These are phyloP conservation scores for Lycophotia porphyrea DNA, from an alignment of 2,888 invertebrate genomes.

Conservation along the genomic window DNA sequence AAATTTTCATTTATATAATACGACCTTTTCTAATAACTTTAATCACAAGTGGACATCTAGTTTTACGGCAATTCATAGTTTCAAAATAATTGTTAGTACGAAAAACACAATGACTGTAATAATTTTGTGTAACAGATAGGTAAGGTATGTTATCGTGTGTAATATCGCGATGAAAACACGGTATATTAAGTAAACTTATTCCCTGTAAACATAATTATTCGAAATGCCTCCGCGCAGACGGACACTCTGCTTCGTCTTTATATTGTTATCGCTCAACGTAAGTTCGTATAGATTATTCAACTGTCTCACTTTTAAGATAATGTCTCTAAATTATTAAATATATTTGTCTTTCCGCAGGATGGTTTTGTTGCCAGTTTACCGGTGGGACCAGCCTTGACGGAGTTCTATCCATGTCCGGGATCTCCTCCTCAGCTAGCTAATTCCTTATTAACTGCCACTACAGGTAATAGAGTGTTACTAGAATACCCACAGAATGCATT, in stretches of 20 bases:
- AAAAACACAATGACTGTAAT: conserved; percentile 66
- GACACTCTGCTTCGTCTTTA: conserved; percentile 69
- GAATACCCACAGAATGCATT: conserved; percentile 34
- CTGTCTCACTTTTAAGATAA: conserved; percentile 23
- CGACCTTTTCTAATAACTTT: conserved; percentile 21
- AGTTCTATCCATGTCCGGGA: conserved; percentile 24
- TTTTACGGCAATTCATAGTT: conserved; percentile 48
- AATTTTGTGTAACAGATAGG: conserved; percentile 74
- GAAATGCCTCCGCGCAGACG: conserved; percentile 74
- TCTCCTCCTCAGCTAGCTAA: conserved; percentile 39
- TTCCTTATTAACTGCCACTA: conserved; percentile 15
- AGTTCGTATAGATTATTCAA: conserved; percentile 65
- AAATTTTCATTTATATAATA: conserved; percentile 3
- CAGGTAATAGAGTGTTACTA: conserved; percentile 20
- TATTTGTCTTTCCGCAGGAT: conserved; percentile 65
- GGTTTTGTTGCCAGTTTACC: conserved; percentile 48
- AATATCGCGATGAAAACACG: conserved; percentile 69
- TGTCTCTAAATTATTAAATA: conserved; percentile 27
- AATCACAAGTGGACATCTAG: conserved; percentile 11
- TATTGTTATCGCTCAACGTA: conserved; percentile 73
- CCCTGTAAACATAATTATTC: conserved; percentile 70
- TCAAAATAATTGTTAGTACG: conserved; percentile 56
- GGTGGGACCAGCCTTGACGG: conserved; percentile 45
- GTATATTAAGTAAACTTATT: conserved; percentile 79
- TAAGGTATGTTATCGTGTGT: conserved; percentile 72